Percentiles rank a stretch among this genome's conserved stretches.
These are phyloP conservation scores for Pempheris klunzingeri DNA, from an alignment of 2,797 vertebrate genomes.

Conservation along the genomic window DNA sequence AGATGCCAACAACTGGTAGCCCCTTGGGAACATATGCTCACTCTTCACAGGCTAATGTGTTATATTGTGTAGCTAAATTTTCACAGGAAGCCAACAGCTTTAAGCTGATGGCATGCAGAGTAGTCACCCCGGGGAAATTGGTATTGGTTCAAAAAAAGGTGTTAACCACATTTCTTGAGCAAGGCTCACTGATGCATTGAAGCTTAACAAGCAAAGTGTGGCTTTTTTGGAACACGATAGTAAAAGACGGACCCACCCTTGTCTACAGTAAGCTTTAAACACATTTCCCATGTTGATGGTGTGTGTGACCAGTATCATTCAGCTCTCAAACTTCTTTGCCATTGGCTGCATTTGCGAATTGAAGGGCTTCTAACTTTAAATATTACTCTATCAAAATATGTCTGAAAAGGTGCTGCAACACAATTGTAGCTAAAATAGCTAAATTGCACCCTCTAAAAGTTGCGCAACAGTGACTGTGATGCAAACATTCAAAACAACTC, in stretches of 20 bases:
- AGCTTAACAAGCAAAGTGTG: slow-evolving; percentile 55
- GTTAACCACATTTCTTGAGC: slow-evolving; percentile 78
- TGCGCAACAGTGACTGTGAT: slow-evolving; percentile 31
- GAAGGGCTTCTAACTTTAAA: slow-evolving; percentile 2
- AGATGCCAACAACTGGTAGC: neutral
- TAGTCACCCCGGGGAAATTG: slow-evolving; percentile 59
- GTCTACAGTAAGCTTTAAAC: slow-evolving; percentile 47
- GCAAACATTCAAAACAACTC: slow-evolving; percentile 29
- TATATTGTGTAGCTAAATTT: slow-evolving; percentile 25
- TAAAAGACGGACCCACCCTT: slow-evolving; percentile 65
- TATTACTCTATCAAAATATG: slow-evolving; percentile 8
- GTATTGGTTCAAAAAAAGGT: slow-evolving; percentile 71
- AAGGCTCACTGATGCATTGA: slow-evolving; percentile 59
- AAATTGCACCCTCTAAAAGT: neutral
- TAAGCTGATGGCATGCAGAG: slow-evolving; percentile 31
- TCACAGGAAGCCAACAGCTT: slow-evolving; percentile 65
- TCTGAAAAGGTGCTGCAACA: slow-evolving; percentile 5
- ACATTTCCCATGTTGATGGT: slow-evolving; percentile 40
- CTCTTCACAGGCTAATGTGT: slow-evolving; percentile 36
- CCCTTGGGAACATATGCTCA: slow-evolving; percentile 58
- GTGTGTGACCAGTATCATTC: neutral
- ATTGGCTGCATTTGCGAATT: slow-evolving; percentile 5
- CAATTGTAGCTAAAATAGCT: neutral
- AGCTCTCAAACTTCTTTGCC: neutral
- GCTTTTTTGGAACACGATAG: slow-evolving; percentile 60